Evolutionary conservation across 2,113 vertebrate species (phyloP), one percentile per base, ranked within the genome.

Genomic region (Odontesthes bonariensis): DNA sequence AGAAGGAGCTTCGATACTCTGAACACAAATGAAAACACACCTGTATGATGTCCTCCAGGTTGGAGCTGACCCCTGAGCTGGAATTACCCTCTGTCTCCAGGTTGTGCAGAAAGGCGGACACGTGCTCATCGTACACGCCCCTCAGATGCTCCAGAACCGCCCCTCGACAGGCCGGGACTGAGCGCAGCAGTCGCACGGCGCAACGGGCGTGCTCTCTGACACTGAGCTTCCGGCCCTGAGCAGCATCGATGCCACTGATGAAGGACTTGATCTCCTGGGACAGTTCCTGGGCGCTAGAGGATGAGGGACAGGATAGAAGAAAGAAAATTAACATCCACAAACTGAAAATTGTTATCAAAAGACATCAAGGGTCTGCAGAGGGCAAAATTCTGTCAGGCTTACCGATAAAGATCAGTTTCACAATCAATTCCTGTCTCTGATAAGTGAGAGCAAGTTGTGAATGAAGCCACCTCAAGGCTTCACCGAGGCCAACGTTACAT

Each of bases 191-290:
- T 2, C 96, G 94, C 8, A 98, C 92, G 0, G 96, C 96, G 31
- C 97, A 97, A 22, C 96, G 95, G 6, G 97, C 97, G 12, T 98
- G 97, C 8, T 97, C 96, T 0, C 95, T 87, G 0, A 95, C 89
- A 0, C 95, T 95, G 9, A 98, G 95, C 1, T 97, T 96, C 4
- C 96, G 95, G 1, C 97, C 97, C 44, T 96, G 93, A 2, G 92
- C 77, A 0, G 95, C 94, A 79, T 98, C 97, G 0, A 96, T 70
- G 0, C 97, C 97, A 0, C 94, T 97, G 69, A 98, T 95, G 79
- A 98, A 97, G 4, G 96, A 95, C 82, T 97, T 98, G 71, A 98
- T 96, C 89, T 98, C 96, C 88, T 95, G 96, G 5, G 95, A 94
- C 35, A 98, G 93, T 78, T 97, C 96, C 92, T 97, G 96, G 11